These are phyloP conservation scores for Chionoecetes opilio DNA, from an alignment of 1,140 invertebrate species.

Conservation along the genomic window DNA sequence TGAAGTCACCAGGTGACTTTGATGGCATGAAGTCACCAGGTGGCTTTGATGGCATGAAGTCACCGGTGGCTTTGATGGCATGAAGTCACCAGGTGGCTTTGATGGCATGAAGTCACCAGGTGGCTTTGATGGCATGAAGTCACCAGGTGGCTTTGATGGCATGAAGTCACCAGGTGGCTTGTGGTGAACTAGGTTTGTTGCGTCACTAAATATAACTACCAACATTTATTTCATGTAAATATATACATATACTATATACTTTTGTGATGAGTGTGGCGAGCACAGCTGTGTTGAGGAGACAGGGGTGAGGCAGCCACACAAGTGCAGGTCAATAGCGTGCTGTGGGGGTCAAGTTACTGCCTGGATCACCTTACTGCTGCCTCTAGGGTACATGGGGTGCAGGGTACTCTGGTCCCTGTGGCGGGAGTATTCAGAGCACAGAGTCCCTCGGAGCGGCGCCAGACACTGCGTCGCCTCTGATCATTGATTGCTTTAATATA, in stretches of 20 bases:
- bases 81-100: no score
- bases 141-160: no score
- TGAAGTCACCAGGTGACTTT: no score
- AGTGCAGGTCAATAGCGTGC: constrained; percentile 49
- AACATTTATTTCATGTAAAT: constrained; percentile 47
- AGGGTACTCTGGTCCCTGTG: constrained; percentile 39
- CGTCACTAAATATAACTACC: not conserved
- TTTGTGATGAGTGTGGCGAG: not conserved
- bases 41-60: no score
- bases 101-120: no score
- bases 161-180: constrained; percentile 23
- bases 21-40: no score
- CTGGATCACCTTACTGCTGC: constrained; percentile 40
- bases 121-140: no score
- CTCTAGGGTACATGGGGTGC: not conserved
- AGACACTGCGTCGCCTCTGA: not conserved
- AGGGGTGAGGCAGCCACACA: constrained; percentile 35
- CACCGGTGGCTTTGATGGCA: no score
- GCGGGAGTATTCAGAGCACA: not conserved
- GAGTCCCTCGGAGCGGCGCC: not conserved
- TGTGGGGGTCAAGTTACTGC: constrained; percentile 64
- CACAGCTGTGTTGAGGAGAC: not conserved
- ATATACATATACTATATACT: constrained; percentile 39
- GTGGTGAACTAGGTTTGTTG: constrained; percentile 28
- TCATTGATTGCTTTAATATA: constrained; percentile 52